Evolutionary conservation across 2,797 vertebrate genomes (phyloP), one percentile per base, ranked within the genome.

Genomic region (Sebastes oblongus): DNA sequence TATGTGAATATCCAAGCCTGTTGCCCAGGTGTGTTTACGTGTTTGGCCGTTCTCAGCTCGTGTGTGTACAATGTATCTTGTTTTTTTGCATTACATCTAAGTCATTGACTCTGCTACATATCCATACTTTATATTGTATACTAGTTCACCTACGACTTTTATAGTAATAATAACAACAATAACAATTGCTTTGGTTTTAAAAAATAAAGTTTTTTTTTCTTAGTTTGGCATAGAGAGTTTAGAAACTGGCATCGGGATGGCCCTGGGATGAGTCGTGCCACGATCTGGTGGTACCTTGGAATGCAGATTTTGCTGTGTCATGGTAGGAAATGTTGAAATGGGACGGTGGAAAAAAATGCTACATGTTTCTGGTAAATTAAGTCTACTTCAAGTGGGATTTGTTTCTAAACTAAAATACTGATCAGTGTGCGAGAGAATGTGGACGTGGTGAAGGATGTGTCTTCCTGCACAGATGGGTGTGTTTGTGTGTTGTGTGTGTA

Each of bases 101-200:
- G 94, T 96, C 95, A 92, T 87, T 82, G 94, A 95, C 94, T 96
- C 91, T 96, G 96, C 96, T 96, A 96, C 96, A 96, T 96, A 94
- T 96, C 91, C 91, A 93, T 93, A 92, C 80, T 88, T 93, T 85
- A 93, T 92, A 91, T 89, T 86, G 68, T 91, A 77, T 86, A 89
- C 89, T 91, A 93, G 66, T 85, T 92, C 79, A 90, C 85, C 84
- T 80, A 92, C 89, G 87, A 94, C 91, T 90, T 54, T 54, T 87
- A 93, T 93, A 93, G 79, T 86, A 90, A 92, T 91, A 93, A 92
- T 88, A 90, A 94, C 90, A 93, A 93, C 83, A 85, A 93, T 89
- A 92, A 94, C 90, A 95, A 96, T 96, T 96, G 95, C 96, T 96
- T 96, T 96, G 96, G 96, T 96, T 96, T 96, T 95, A 93, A 95